Evolutionary conservation across 2,888 invertebrate genomes (phyloP).

Genomic region (Cyrtodaria siliqua): DNA sequence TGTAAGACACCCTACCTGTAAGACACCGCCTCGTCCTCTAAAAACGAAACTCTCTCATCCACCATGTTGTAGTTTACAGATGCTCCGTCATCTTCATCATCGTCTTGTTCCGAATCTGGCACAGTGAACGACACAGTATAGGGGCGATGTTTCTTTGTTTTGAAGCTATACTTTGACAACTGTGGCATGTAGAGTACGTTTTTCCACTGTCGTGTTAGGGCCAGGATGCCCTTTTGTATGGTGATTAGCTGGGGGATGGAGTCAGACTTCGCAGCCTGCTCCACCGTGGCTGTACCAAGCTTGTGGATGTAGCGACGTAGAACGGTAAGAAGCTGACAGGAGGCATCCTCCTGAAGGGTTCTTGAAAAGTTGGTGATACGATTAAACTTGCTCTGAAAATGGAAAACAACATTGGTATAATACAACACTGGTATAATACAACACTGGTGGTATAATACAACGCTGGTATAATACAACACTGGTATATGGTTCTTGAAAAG

Average conservation of each 20-base stretch:
- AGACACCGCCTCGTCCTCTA: slow-evolving; percentile 85
- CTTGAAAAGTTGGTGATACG: slow-evolving; percentile 93
- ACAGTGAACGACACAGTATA: slow-evolving; percentile 96
- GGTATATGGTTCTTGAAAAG: slow-evolving; percentile 95
- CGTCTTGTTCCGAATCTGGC: slow-evolving; percentile 74
- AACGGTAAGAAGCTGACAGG: slow-evolving; percentile 96
- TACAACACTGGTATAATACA: too few species aligned
- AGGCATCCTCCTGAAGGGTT: slow-evolving; percentile 97
- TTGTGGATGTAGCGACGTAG: slow-evolving; percentile 92
- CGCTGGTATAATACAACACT: too few species aligned
- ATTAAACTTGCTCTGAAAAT: slow-evolving; percentile 93
- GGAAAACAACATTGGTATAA: too few species aligned
- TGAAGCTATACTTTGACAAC: slow-evolving; percentile 94
- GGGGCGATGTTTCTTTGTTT: slow-evolving; percentile 88
- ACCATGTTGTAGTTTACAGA: slow-evolving; percentile 90
- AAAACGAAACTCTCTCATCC: slow-evolving; percentile 91
- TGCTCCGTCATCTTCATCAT: slow-evolving; percentile 44
- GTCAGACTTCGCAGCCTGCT: slow-evolving; percentile 93
- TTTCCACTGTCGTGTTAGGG: slow-evolving; percentile 98
- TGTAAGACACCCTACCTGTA: too few species aligned
- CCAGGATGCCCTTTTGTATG: slow-evolving; percentile 97
- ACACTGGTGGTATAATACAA: too few species aligned
- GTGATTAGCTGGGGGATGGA: slow-evolving; percentile 95
- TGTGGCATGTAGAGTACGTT: slow-evolving; percentile 97
- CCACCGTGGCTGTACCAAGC: slow-evolving; percentile 92